These are phyloP conservation scores for Diogma glabrata DNA, from an alignment of 2,888 invertebrate species.

Conservation along the genomic window DNA sequence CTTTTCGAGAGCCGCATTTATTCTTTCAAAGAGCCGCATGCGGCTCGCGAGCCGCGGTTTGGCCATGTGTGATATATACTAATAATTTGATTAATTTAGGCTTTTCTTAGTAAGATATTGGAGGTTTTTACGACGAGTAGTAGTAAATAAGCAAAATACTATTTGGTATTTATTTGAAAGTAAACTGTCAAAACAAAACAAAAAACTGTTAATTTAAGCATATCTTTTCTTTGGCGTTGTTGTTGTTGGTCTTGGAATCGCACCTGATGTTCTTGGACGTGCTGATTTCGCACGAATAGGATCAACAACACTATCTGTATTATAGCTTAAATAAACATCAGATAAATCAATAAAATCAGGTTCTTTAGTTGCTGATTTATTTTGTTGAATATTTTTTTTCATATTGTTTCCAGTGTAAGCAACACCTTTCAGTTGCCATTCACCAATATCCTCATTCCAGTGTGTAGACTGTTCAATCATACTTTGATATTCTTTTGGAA, in stretches of 20 bases:
- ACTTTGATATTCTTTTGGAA: conserved; percentile 87
- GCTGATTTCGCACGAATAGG: conserved; percentile 41
- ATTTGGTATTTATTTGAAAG: too few relatives aligned
- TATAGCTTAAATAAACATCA: conserved; percentile 54
- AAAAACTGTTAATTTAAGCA: too few relatives aligned
- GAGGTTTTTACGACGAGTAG: too few relatives aligned
- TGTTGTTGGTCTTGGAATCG: conserved; percentile 43
- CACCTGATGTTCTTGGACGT: conserved; percentile 40
- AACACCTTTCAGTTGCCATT: conserved; percentile 96
- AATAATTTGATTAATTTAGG: too few relatives aligned
- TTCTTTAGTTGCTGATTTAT: conserved; percentile 33
- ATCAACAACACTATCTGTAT: conserved; percentile 43
- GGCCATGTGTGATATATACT: too few relatives aligned
- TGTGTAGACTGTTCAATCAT: conserved; percentile 83
- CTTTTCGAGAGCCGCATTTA: too few relatives aligned
- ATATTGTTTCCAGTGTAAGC: conserved; percentile 99
- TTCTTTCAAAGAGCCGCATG: too few relatives aligned
- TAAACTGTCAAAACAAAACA: too few relatives aligned
- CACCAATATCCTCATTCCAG: conserved; percentile 98
- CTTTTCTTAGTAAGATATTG: too few relatives aligned
- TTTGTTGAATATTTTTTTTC: conserved; percentile 51
- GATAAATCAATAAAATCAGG: conserved; percentile 50
- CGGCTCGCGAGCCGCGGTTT: too few relatives aligned
- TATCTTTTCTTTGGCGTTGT: conserved; percentile 21
- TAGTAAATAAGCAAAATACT: too few relatives aligned